Conservation (phyloP, 2,113 vertebrate species). For the Tachysurus vachellii region DNA sequence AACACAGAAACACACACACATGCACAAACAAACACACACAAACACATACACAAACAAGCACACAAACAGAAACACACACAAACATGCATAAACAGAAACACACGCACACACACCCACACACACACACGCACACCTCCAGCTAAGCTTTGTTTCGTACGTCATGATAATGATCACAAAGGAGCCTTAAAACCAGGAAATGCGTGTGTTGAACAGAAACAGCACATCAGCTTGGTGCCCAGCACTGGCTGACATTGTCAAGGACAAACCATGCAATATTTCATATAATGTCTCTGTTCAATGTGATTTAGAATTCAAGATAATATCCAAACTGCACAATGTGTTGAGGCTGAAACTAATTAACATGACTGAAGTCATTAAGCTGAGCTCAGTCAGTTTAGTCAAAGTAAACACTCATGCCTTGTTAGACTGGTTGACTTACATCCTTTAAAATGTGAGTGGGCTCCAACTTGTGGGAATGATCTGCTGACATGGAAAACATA, state of each 20-base stretch:
- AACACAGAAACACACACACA: no score
- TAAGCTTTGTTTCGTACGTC: background rate
- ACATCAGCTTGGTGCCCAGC: background rate
- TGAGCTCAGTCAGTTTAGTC: background rate
- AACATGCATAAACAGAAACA: no score
- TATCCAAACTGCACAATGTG: background rate
- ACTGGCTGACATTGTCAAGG: background rate
- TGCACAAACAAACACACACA: no score
- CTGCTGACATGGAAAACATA: conserved; percentile 22
- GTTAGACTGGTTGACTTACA: background rate
- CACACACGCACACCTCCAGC: background rate
- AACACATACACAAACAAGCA: no score
- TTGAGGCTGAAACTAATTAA: background rate
- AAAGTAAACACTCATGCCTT: background rate
- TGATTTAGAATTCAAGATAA: background rate
- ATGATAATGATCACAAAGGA: background rate
- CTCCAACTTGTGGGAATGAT: conserved; percentile 13
- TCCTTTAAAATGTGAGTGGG: conserved; percentile 5
- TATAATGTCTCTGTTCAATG: background rate
- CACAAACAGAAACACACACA: no score
- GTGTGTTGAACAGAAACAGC: background rate
- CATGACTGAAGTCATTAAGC: conserved; percentile 15
- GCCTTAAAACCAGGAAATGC: background rate
- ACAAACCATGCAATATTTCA: background rate
- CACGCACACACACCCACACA: background rate